These are phyloP conservation scores for Cryptophagus acutangulus DNA, from an alignment of 2,888 invertebrate species.

Conservation along the genomic window DNA sequence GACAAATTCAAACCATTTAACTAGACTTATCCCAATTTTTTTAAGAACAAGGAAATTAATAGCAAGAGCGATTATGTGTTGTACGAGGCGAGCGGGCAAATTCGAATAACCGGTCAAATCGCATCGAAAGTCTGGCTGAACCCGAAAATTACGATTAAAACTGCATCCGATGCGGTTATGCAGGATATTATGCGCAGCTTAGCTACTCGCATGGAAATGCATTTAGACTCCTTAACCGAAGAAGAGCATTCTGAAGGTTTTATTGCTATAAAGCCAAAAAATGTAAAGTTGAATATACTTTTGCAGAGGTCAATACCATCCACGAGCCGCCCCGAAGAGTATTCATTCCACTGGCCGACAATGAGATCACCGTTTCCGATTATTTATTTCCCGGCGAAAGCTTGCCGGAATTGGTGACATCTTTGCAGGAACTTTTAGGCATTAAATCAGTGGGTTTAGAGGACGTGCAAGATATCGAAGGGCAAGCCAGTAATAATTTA, in stretches of 20 bases:
- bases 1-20: slow-evolving; percentile 1
- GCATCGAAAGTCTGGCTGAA: slow-evolving; percentile 73
- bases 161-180: slow-evolving; percentile 68
- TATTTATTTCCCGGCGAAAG: slow-evolving; percentile 90
- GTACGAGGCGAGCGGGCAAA: slow-evolving; percentile 60
- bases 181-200: slow-evolving; percentile 83
- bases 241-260: slow-evolving; percentile 70
- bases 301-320: slow-evolving; percentile 68
- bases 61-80: slow-evolving; percentile 43
- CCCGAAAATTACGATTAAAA: slow-evolving; percentile 67
- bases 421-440: slow-evolving; percentile 77
- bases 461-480: slow-evolving; percentile 64
- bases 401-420: slow-evolving; percentile 71
- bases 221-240: slow-evolving; percentile 87
- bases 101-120: slow-evolving; percentile 68
- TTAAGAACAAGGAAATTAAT: slow-evolving; percentile 8
- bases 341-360: slow-evolving; percentile 64
- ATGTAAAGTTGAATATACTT: slow-evolving; percentile 11
- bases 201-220: slow-evolving; percentile 81
- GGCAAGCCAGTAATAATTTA: slow-evolving; percentile 61
- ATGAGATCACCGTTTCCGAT: slow-evolving; percentile 71
- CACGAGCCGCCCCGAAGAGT: slow-evolving; percentile 88
- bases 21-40: slow-evolving; percentile 12
- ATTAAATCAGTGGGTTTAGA: slow-evolving; percentile 53
- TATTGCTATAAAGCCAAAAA: slow-evolving; percentile 6